Percentiles rank a stretch among this genome's conserved stretches.
Conservation (phyloP, 2,113 vertebrate species). For the Vanacampus margaritifer region DNA sequence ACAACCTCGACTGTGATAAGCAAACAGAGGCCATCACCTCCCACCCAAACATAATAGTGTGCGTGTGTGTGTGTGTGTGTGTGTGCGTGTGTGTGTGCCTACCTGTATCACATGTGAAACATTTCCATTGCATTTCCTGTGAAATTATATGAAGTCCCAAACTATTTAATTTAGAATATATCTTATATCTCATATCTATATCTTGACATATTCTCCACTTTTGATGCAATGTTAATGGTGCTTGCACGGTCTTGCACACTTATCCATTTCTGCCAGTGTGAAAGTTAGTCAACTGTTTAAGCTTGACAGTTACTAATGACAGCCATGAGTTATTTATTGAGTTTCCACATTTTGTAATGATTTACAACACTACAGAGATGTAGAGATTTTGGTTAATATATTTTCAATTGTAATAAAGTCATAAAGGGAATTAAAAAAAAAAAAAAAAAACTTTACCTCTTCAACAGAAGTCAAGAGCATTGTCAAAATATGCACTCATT, state of each 20-base stretch:
- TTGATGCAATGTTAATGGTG: background rate
- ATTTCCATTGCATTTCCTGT: background rate
- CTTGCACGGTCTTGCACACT: background rate
- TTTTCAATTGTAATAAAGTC: background rate
- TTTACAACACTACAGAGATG: background rate
- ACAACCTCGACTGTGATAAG: too few species aligned
- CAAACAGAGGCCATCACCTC: too few species aligned
- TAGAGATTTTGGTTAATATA: background rate
- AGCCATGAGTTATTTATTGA: too few species aligned
- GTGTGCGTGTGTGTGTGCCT: too few species aligned
- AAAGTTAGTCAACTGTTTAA: background rate
- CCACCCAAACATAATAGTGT: too few species aligned
- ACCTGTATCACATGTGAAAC: background rate
- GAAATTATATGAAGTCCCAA: background rate
- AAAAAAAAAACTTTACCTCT: background rate
- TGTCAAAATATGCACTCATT: background rate
- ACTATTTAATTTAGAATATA: background rate
- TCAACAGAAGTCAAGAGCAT: background rate
- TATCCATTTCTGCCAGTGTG: background rate
- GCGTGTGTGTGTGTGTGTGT: too few species aligned
- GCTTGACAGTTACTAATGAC: background rate
- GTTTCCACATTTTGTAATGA: too few species aligned
- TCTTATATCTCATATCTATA: background rate
- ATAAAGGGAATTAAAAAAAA: background rate
- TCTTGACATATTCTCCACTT: background rate